These are phyloP conservation scores for Protaetia brevitarsis DNA, from an alignment of 1,140 invertebrate species.

Conservation along the genomic window DNA sequence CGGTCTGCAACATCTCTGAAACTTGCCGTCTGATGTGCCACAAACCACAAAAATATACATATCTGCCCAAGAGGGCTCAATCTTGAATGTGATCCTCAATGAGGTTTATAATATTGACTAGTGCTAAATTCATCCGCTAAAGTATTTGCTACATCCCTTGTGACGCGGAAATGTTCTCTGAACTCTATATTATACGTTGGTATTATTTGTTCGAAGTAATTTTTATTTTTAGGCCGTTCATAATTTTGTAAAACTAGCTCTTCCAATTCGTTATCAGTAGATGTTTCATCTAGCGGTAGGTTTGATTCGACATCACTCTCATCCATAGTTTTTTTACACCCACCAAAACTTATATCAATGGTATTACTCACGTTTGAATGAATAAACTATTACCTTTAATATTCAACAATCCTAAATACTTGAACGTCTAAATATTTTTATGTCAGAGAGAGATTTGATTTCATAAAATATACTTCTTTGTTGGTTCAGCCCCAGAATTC, in stretches of 20 bases:
- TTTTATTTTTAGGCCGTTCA: constrained; percentile 26
- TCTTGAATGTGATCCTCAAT: constrained; percentile 28
- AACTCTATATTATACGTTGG: constrained; percentile 22
- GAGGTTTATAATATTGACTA: constrained; percentile 25
- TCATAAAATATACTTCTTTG: too few species aligned
- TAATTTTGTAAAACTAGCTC: not conserved
- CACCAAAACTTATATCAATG: too few species aligned
- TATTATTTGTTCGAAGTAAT: constrained; percentile 29
- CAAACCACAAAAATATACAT: constrained; percentile 42
- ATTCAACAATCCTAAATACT: too few species aligned
- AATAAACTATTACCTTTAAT: too few species aligned
- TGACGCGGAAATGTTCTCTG: constrained; percentile 31
- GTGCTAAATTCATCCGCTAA: not conserved
- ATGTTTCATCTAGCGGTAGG: too few species aligned
- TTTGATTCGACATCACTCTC: too few species aligned
- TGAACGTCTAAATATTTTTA: too few species aligned
- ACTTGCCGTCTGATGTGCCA: constrained; percentile 39
- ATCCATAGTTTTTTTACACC: too few species aligned
- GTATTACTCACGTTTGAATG: too few species aligned
- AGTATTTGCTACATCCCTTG: constrained; percentile 18
- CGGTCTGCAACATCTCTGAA: too few species aligned
- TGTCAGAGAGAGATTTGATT: too few species aligned
- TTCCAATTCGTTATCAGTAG: constrained; percentile 23
- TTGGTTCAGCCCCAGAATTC: too few species aligned
- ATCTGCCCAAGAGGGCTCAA: constrained; percentile 30